These are phyloP conservation scores for Coracias cyanogaster DNA, from an alignment of 2,797 vertebrate species.

Conservation along the genomic window DNA sequence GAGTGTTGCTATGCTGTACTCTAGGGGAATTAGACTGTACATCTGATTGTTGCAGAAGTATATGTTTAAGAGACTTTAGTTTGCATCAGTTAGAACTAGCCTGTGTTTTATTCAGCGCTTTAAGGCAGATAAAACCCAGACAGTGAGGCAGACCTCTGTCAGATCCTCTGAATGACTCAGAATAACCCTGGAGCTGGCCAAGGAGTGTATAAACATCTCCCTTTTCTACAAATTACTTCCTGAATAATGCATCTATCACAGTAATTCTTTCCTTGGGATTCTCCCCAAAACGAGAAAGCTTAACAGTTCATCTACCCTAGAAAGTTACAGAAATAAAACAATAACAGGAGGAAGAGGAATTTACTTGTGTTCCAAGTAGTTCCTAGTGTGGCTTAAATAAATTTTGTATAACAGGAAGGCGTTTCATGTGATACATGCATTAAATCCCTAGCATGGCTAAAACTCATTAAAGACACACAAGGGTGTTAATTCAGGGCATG, in stretches of 20 bases:
- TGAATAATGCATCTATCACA: neutral
- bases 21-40: neutral
- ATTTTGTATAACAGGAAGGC: neutral
- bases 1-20: neutral
- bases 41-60: neutral
- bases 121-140: neutral
- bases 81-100: neutral
- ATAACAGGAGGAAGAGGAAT: neutral
- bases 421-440: neutral
- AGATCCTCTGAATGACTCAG: neutral
- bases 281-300: neutral
- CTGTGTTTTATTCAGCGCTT: neutral
- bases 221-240: neutral
- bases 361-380: neutral
- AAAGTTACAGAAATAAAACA: neutral
- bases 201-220: neutral
- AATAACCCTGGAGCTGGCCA: neutral
- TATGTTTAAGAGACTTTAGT: neutral
- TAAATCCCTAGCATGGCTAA: neutral
- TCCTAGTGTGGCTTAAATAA: neutral
- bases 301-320: neutral
- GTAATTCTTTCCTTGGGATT: neutral
- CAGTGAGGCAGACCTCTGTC: neutral
- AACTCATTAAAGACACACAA: neutral
- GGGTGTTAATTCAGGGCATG: neutral